These are phyloP conservation scores for Neogale vison DNA, from an alignment of 2,113 vertebrate genomes.

Conservation along the genomic window DNA sequence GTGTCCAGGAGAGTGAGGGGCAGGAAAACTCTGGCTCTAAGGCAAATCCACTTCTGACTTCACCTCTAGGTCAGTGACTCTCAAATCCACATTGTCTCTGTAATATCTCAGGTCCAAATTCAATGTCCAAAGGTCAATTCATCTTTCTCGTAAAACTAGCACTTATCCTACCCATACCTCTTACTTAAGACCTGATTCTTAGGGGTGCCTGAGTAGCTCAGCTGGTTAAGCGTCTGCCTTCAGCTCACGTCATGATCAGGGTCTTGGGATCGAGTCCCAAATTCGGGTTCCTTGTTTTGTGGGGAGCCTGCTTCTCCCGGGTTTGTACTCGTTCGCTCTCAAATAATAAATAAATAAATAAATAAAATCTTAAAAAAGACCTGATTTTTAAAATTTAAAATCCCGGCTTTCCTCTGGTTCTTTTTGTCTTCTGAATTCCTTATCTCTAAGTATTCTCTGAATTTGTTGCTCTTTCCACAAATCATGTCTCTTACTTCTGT, in stretches of 20 bases:
- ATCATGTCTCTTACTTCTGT: neutral
- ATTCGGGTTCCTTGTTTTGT: neutral
- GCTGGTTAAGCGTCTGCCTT: neutral
- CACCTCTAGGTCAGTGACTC: neutral
- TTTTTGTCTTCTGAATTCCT: neutral
- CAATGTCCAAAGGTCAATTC: neutral
- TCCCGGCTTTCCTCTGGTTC: neutral
- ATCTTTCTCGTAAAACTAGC: neutral
- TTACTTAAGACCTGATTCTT: neutral
- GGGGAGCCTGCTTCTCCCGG: neutral
- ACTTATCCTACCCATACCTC: neutral
- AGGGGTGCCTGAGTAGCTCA: neutral
- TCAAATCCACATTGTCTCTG: neutral
- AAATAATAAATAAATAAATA: neutral
- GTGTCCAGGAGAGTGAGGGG: neutral
- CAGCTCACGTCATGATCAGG: neutral
- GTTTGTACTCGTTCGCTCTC: neutral
- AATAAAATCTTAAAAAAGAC: neutral
- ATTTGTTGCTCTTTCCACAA: neutral
- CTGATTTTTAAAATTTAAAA: neutral
- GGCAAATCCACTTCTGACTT: neutral
- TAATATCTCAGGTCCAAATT: neutral
- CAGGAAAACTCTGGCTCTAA: neutral
- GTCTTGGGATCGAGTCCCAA: neutral
- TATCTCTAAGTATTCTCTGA: neutral